Conservation (phyloP, 2,797 vertebrate species). For the Cuniculus paca region DNA sequence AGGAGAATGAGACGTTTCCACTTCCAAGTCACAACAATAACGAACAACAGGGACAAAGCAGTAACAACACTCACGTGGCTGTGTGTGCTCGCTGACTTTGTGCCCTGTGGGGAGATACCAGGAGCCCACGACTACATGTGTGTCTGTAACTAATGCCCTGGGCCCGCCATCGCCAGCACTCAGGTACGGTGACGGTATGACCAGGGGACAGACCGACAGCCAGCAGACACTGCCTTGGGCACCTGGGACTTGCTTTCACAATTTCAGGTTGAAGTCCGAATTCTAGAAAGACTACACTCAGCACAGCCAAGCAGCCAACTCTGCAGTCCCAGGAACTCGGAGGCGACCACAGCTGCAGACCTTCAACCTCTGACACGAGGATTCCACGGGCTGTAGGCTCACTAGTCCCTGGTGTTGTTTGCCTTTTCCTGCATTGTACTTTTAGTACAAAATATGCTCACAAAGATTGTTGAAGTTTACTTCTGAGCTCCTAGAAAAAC, state of each 20-base stretch:
- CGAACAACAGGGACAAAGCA: neutral
- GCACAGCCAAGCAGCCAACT: neutral
- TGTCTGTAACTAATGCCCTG: neutral
- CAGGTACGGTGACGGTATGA: neutral
- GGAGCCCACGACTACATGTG: neutral
- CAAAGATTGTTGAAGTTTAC: conserved; percentile 37
- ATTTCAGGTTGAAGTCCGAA: neutral
- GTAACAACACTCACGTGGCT: neutral
- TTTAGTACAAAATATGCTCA: conserved; percentile 38
- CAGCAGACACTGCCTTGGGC: neutral
- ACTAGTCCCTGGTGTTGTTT: neutral
- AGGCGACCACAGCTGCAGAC: too few species aligned
- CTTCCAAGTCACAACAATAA: neutral
- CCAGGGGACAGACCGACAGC: neutral
- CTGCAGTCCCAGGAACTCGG: neutral
- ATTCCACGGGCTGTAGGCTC: neutral
- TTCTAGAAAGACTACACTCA: conserved; percentile 34
- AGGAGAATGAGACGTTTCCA: conserved; percentile 24
- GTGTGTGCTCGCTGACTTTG: neutral
- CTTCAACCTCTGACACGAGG: neutral
- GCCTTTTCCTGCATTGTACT: conserved; percentile 22
- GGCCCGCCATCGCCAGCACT: neutral
- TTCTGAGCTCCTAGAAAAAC: neutral
- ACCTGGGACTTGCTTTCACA: neutral
- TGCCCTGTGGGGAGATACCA: neutral